Conservation (phyloP, 2,888 invertebrate genomes). For the Scaptomyza parva region DNA sequence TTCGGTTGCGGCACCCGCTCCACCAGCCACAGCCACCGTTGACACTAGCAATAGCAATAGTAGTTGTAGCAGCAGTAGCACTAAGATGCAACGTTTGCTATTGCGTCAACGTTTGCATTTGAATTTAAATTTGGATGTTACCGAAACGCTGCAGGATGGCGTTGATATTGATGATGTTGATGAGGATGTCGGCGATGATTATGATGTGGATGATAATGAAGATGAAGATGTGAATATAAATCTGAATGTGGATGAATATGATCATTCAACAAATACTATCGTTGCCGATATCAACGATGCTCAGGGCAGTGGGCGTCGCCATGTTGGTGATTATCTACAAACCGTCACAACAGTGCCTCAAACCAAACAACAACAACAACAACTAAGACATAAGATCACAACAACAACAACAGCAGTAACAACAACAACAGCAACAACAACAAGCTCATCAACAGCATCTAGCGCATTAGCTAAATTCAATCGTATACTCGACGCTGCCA, state of each 20-base stretch:
- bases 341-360: constrained; percentile 84
- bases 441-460: constrained; percentile 77
- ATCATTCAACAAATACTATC: constrained; percentile 24
- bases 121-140: constrained; percentile 81
- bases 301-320: constrained; percentile 65
- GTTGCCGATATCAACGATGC: constrained; percentile 54
- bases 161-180: constrained; percentile 78
- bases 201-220: constrained; percentile 48
- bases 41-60: neutral
- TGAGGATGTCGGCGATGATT: constrained; percentile 69
- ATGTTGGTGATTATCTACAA: constrained; percentile 81
- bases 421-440: constrained; percentile 67
- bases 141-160: constrained; percentile 74
- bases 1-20: constrained; percentile 48
- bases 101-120: constrained; percentile 82
- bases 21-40: constrained; percentile 23
- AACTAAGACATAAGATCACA: constrained; percentile 80
- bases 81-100: constrained; percentile 73
- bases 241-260: constrained; percentile 45
- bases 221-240: constrained; percentile 25
- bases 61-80: neutral
- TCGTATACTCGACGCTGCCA: constrained; percentile 83
- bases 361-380: constrained; percentile 73
- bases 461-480: constrained; percentile 85
- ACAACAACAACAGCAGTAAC: constrained; percentile 62